Evolutionary conservation across 2,797 vertebrate genomes (phyloP).

Genomic region (Sciurus vulgaris): DNA sequence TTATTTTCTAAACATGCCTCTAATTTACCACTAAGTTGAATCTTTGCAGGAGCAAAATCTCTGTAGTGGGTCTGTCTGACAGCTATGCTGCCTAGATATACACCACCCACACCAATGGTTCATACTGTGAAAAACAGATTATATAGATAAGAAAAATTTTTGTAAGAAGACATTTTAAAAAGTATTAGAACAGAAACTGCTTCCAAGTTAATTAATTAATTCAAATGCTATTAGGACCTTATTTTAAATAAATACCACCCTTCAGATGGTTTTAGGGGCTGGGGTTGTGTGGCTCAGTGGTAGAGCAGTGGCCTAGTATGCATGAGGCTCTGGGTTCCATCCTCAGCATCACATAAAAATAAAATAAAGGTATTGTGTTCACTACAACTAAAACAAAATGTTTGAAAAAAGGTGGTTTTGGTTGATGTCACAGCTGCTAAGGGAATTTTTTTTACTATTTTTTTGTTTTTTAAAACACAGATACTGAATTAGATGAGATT

Average conservation of each 20-base stretch:
- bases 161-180: neutral
- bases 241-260: neutral
- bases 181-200: slow-evolving; percentile 41
- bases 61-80: neutral
- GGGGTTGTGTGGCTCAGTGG: too few species aligned
- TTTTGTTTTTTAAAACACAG: neutral
- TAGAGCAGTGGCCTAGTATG: too few species aligned
- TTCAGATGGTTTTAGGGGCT: neutral
- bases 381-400: too few species aligned
- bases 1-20: slow-evolving; percentile 71
- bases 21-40: slow-evolving; percentile 52
- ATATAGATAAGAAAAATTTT: neutral
- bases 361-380: too few species aligned
- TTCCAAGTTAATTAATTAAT: slow-evolving; percentile 18
- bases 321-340: too few species aligned
- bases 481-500: neutral
- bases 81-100: neutral
- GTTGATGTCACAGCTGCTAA: slow-evolving; percentile 21
- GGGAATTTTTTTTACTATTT: neutral
- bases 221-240: neutral
- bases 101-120: neutral
- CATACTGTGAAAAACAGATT: neutral
- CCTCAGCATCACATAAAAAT: too few species aligned
- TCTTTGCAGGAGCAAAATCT: slow-evolving; percentile 55
- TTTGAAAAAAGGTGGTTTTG: too few species aligned